These are phyloP conservation scores for Corythoichthys haematopterus DNA, from an alignment of 2,113 vertebrate genomes.

Conservation along the genomic window DNA sequence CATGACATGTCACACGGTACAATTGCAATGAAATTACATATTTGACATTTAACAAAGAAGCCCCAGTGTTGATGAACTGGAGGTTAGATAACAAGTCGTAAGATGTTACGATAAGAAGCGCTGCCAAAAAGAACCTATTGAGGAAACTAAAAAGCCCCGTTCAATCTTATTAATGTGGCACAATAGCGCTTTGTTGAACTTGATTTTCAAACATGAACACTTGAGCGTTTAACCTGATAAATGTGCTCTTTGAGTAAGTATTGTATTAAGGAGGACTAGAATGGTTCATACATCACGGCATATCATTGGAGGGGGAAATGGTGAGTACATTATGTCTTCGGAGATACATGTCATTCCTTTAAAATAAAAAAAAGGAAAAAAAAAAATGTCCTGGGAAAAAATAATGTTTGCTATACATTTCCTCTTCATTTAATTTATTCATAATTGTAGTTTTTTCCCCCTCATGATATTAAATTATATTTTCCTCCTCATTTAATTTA, in stretches of 20 bases:
- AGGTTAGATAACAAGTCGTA: constrained; percentile 43
- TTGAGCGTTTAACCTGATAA: not conserved
- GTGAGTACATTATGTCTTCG: not conserved
- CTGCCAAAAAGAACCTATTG: constrained; percentile 46
- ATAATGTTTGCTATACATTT: no score
- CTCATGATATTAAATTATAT: no score
- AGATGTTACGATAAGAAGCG: constrained; percentile 41
- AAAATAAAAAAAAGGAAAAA: no score
- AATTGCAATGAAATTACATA: not conserved
- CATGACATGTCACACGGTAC: not conserved
- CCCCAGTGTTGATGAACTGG: constrained; percentile 30
- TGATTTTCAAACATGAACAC: constrained; percentile 32
- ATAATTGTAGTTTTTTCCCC: no score
- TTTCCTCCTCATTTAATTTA: no score
- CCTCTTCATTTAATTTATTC: no score
- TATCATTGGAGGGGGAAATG: not conserved
- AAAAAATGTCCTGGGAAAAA: no score
- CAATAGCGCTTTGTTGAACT: constrained; percentile 46
- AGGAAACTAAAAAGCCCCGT: constrained; percentile 33
- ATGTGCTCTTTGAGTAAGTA: not conserved
- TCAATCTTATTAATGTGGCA: constrained; percentile 55
- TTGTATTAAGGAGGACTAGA: not conserved
- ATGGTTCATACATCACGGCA: not conserved
- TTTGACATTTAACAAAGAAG: not conserved
- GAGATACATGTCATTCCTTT: not conserved